These are phyloP conservation scores for Petrophora chlorosata DNA, from an alignment of 2,888 invertebrate species.

Conservation along the genomic window DNA sequence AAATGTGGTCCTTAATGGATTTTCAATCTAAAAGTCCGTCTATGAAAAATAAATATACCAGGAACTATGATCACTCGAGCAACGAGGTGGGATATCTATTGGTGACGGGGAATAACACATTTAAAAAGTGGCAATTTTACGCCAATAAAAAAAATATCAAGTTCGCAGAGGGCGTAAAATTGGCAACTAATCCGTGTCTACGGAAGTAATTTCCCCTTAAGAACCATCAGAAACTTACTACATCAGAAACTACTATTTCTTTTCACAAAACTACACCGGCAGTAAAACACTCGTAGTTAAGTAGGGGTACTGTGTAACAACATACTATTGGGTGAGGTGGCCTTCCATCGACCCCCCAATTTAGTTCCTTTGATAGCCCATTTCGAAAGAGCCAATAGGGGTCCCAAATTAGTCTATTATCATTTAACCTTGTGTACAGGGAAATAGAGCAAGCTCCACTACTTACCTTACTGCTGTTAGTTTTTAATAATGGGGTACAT, in stretches of 20 bases:
- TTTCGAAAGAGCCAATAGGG: constrained; percentile 32
- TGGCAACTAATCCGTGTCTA: constrained; percentile 1
- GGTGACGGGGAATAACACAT: no score
- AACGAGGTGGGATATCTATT: no score
- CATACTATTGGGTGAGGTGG: constrained; percentile 32
- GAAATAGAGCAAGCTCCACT: constrained; percentile 24
- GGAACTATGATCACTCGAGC: no score
- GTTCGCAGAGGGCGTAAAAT: no score
- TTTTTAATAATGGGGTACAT: constrained; percentile 28
- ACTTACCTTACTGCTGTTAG: constrained; percentile 31
- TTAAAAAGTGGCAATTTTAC: no score
- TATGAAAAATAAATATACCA: no score
- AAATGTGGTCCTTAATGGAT: no score
- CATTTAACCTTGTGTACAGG: constrained; percentile 38
- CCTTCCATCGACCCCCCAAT: constrained; percentile 26
- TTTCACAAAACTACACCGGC: constrained; percentile 1
- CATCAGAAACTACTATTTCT: background rate
- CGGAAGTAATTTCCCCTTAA: background rate
- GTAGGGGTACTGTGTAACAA: constrained; percentile 25
- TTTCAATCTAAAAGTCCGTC: no score
- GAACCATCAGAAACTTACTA: background rate
- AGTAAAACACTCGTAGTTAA: constrained; percentile 6
- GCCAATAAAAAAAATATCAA: no score
- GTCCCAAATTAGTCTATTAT: constrained; percentile 39
- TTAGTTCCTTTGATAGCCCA: constrained; percentile 35